Base-by-base conservation (phyloP, 2,797 vertebrate genomes). In the Gymnoscopelus microlampas region DNA sequence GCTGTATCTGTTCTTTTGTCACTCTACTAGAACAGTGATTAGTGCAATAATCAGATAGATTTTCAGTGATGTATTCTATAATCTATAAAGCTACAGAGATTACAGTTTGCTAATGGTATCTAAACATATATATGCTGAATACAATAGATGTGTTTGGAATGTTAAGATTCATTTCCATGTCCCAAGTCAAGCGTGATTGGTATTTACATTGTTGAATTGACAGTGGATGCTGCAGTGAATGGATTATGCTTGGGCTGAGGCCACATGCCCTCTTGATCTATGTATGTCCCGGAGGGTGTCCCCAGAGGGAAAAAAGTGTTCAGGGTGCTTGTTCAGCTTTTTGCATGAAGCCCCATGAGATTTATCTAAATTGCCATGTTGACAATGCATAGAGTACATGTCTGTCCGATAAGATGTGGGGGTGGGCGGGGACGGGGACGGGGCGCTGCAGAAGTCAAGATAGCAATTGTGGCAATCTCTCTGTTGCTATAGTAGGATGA, bases 401-500 rank as follows among this genome's bases (percentile, higher is more conserved):
- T 53, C 72, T 63, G 68, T 77, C 60, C 68, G 77, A 85, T 84
- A 73, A 76, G 65, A 73, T 62, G 39, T 44, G 39, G 53, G 23
- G 29, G 39, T 44, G 39, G 39, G 1, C 7, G 39, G 6, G 5
- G 26, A n/a, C 19, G 7, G 54, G n/a, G 14, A 3, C 2, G 77
- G 15, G 68, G 49, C 59, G 44, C 66, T 49, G 50, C 11, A 66
- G n/a, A 51, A 76, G 70, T 82, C 47, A 84, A 78, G 80, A 71
- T 72, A 76, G 68, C 76, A 69, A 71, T 83, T 81, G 84, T 79
- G 63, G 44, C 73, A 80, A 87, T 88, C 70, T 78, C 60, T 68
- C 29, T 72, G 66, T 56, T 77, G 75, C 77, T 60, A 63, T 60
- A 67, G 76, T 64, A 6, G 71, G 83, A 87, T 85, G 78, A 84